Evolutionary conservation across 2,888 invertebrate genomes (phyloP).

Genomic region (Drosophila siamana): DNA sequence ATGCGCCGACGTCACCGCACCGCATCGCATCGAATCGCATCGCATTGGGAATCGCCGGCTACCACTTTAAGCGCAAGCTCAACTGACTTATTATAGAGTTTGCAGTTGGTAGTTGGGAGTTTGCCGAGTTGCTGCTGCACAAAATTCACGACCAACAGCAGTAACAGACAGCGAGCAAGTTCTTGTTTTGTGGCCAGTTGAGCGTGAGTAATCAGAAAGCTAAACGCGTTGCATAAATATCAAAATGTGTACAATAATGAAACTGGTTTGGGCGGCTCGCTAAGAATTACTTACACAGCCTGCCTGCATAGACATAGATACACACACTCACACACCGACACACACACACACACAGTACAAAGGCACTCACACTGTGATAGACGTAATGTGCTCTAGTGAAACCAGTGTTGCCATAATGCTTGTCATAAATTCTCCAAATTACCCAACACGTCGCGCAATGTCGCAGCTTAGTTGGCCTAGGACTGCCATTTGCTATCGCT

Average conservation of each 20-base stretch:
- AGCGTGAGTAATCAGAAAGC: constrained; percentile 81
- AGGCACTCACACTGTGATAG: neutral
- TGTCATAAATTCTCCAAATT: constrained; percentile 83
- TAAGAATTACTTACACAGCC: constrained; percentile 56
- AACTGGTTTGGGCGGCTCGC: constrained; percentile 74
- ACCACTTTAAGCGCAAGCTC: constrained; percentile 27
- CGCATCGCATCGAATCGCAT: neutral
- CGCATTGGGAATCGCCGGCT: constrained; percentile 49
- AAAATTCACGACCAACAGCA: constrained; percentile 69
- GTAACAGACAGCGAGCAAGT: constrained; percentile 19
- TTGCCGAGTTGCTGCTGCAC: constrained; percentile 1
- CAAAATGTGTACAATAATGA: constrained; percentile 64
- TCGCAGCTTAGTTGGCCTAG: constrained; percentile 50
- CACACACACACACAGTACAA: neutral
- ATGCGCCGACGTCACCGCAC: constrained; percentile 55
- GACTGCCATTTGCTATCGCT: constrained; percentile 31
- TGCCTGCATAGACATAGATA: constrained; percentile 10
- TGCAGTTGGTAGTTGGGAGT: constrained; percentile 15
- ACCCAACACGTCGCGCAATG: constrained; percentile 71
- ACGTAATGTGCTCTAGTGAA: constrained; percentile 35
- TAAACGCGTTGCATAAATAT: constrained; percentile 81
- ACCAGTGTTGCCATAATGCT: constrained; percentile 78
- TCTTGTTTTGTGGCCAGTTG: constrained; percentile 62
- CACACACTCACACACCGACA: constrained; percentile 21
- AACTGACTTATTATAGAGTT: constrained; percentile 65